Base-by-base conservation (phyloP, 1,140 invertebrate genomes). In the Lasaia peninsularis region DNA sequence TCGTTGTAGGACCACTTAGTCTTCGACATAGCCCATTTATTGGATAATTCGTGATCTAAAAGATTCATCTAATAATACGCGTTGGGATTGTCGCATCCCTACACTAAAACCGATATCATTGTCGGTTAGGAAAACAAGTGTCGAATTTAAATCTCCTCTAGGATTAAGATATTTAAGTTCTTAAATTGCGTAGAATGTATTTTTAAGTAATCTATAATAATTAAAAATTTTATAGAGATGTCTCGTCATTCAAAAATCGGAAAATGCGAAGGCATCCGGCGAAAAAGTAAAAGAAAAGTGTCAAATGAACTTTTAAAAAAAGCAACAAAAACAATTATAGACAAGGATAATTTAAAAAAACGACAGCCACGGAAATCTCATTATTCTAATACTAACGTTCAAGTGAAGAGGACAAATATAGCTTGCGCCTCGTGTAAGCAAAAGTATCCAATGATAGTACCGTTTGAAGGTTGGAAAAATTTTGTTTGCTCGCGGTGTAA, bases 401-500 rank as follows among this genome's bases (percentile, higher is more conserved):
- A 64, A 54, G 14, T 63, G 1, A 69, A 62, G 62, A 68, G 74
- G 51, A 67, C 57, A 11, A 78, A 74, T 58, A 58, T 80, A 2
- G 49, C 62, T 11, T 81, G 78, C 18, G 60, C 59, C 0, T 35
- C 68, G 34, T 81, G 78, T 48, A 67, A 71, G 6, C 78, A 81
- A 44, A 69, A 65, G 6, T 80, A 78, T 49, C 74, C 75, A 1
- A 75, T 77, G 74, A 61, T 80, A 5, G 57, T 78, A 1, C 64
- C 68, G 0, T 63, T 58, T 6, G 66, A 72, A 5, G 67, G 60
- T 0, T 54, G 57, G 31, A 71, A 81, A 12, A 60, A 66, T 0
- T 81, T 79, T 34, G 56, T 74, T 8, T 82, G 77, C 37, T 82
- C 75, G 0, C 65, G 77, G 2, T 82, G 79, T 16, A 82, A 80